Evolutionary conservation across 2,113 vertebrate species (phyloP).

Genomic region (Oophaga pumilio): DNA sequence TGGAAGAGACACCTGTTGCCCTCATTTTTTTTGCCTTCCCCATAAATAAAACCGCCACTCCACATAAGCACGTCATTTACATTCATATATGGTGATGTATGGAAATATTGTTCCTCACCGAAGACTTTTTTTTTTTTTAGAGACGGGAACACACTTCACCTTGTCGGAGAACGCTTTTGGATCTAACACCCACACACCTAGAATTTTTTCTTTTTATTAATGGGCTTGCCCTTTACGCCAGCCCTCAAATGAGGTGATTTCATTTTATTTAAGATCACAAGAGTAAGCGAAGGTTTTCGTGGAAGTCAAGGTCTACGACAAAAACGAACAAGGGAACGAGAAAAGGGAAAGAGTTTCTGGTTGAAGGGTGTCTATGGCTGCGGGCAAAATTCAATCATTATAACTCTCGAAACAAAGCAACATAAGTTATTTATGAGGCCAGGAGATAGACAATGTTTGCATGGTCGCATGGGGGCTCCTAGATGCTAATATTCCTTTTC

Average conservation of each 20-base stretch:
- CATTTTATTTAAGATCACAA: background rate
- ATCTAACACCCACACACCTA: slow-evolving; percentile 19
- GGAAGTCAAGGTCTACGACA: background rate
- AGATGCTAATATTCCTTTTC: background rate
- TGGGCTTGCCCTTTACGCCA: background rate
- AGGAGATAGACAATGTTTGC: background rate
- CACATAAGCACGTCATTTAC: slow-evolving; percentile 30
- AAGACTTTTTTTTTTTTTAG: background rate
- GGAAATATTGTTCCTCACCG: slow-evolving; percentile 38
- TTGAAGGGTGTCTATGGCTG: slow-evolving; percentile 5
- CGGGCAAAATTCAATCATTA: background rate
- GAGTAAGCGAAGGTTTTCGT: background rate
- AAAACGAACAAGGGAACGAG: background rate
- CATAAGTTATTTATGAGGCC: slow-evolving; percentile 22
- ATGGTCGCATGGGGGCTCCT: background rate
- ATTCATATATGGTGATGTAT: slow-evolving; percentile 48
- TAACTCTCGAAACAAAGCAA: background rate
- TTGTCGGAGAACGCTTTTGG: background rate
- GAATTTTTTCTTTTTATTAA: background rate
- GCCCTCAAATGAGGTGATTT: slow-evolving; percentile 14
- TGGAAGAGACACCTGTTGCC: background rate
- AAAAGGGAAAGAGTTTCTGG: background rate
- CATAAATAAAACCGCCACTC: background rate
- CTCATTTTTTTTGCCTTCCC: background rate
- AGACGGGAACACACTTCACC: background rate